Evolutionary conservation across 2,888 invertebrate genomes (phyloP).

Genomic region (Brachyptera putata): DNA sequence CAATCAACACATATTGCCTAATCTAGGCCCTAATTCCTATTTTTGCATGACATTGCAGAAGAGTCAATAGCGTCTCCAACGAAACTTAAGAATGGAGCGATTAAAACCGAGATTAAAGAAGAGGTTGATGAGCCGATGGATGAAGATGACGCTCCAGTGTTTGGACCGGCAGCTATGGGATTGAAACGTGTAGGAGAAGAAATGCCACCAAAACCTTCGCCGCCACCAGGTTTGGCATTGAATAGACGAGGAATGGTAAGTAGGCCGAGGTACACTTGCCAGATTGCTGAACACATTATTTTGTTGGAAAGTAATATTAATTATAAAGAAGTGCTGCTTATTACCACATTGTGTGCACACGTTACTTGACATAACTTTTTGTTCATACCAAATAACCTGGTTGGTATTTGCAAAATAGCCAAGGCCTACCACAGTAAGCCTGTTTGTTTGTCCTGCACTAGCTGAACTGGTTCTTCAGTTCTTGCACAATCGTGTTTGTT

Average conservation of each 20-base stretch:
- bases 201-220: constrained; percentile 63
- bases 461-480: too few relatives aligned
- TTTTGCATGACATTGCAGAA: too few relatives aligned
- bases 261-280: background rate
- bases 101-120: constrained; percentile 46
- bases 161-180: constrained; percentile 76
- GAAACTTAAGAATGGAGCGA: constrained; percentile 53
- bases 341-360: too few relatives aligned
- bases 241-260: constrained; percentile 76
- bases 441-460: too few relatives aligned
- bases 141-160: constrained; percentile 64
- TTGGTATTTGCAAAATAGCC: too few relatives aligned
- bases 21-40: too few relatives aligned
- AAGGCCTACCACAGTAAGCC: too few relatives aligned
- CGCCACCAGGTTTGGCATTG: constrained; percentile 71
- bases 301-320: background rate
- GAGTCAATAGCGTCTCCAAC: constrained; percentile 53
- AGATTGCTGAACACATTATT: background rate
- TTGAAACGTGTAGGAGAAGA: constrained; percentile 75
- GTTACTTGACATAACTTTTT: too few relatives aligned
- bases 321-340: background rate
- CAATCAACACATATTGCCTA: too few relatives aligned
- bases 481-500: too few relatives aligned
- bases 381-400: too few relatives aligned
- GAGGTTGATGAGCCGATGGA: constrained; percentile 61